Evolutionary conservation across 2,888 invertebrate species (phyloP), one percentile per base, ranked within the genome.

Genomic region (Drosophila limbata): DNA sequence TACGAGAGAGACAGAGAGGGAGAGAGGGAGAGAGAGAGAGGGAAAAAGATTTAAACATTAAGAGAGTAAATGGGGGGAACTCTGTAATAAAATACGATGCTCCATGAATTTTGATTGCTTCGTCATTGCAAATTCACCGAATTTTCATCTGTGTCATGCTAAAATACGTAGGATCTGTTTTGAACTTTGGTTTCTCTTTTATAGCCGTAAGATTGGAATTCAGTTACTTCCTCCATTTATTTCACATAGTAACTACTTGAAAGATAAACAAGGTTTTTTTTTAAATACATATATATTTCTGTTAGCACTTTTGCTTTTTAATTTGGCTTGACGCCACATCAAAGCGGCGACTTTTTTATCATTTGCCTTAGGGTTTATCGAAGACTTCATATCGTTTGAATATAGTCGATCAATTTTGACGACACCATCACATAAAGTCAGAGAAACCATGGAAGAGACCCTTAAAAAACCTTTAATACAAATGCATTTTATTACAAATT

Each of bases 81-180:
- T 35, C 60, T 44, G 42, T 35, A 61, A 44, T 33, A 37, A 50
- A 37, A 50, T 42, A 33, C 57, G 66, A 70, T 70, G 55, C 66
- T 71, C 4, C 17, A 39, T 45, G 55, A 53, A 77, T 69, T 63
- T 72, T 39, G 50, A 77, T 65, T 40, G 64, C 64, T 73, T 73
- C 62, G 69, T 76, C 77, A 77, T 59, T 25, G 48, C 44, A 25
- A 53, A 69, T 75, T 75, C 72, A 9, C 19, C 47, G 68, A 76
- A 75, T 52, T 61, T 9, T 37, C 40, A 28, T 25, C 55, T 42
- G 51, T 57, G 76, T 75, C 75, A 70, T 53, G 19, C 31, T 13
- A 3, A 47, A 45, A 35, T 39, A 25, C 44, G 25, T 40, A 28
- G 19, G 35, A 50, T 50, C 10, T 47, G 10, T 28, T 1, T 4